Percentiles rank a stretch among this genome's conserved stretches.
Conservation (phyloP, 2,888 invertebrate species). For the Amaurobius ferox region DNA sequence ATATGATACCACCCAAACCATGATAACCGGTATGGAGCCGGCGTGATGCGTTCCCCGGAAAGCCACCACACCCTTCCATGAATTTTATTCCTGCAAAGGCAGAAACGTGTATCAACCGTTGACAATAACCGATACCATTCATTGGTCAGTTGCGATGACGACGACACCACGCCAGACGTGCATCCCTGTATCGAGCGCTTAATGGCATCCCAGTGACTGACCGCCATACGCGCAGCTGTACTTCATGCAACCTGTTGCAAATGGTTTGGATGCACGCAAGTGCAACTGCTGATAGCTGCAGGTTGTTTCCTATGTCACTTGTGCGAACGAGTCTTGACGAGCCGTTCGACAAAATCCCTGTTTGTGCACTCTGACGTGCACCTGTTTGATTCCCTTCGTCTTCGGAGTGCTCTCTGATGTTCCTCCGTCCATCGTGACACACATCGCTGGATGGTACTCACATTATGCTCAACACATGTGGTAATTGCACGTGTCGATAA, state of each 20-base stretch:
- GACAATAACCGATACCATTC: slow-evolving; percentile 1
- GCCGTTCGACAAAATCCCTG: background rate
- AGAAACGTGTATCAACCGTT: slow-evolving; percentile 20
- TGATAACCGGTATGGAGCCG: background rate
- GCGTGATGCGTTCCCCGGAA: background rate
- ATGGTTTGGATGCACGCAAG: no score
- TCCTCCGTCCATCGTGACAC: no score
- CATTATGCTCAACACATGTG: no score
- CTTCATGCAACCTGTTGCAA: no score
- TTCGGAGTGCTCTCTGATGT: background rate
- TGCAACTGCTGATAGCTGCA: background rate
- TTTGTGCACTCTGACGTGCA: slow-evolving; percentile 1
- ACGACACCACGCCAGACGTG: no score
- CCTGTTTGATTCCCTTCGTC: background rate
- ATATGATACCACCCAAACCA: no score
- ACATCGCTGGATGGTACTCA: no score
- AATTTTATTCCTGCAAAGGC: slow-evolving; percentile 5
- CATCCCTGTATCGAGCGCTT: no score
- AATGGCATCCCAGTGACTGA: no score
- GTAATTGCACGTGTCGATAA: no score
- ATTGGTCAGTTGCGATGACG: no score
- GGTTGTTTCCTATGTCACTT: slow-evolving; percentile 3
- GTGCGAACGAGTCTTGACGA: background rate
- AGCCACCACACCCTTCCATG: background rate
- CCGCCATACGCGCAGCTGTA: no score